A percentile compares a stretch with the other conserved stretches of the same genome.
Conservation (phyloP, 2,888 invertebrate species). For the Quadroppia sp. region DNA sequence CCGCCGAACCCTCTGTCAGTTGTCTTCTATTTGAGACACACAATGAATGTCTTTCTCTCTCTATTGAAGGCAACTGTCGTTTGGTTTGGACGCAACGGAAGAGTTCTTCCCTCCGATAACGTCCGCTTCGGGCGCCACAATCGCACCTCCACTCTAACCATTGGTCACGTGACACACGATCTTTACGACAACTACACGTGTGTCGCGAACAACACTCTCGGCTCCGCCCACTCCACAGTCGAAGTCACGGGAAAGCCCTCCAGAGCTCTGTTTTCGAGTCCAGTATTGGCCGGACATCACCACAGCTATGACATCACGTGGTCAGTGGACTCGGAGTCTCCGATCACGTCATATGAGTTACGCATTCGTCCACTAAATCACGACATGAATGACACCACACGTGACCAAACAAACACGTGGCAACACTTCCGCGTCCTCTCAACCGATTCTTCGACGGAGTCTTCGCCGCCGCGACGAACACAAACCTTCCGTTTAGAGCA, state of each 20-base stretch:
- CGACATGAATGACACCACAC: too few relatives aligned
- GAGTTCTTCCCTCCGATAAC: neutral
- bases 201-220: slow-evolving; percentile 35
- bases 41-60: neutral
- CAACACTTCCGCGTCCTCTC: too few relatives aligned
- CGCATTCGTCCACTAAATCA: too few relatives aligned
- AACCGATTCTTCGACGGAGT: too few relatives aligned
- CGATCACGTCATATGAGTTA: slow-evolving; percentile 19
- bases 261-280: slow-evolving; percentile 16
- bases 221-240: neutral
- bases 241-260: slow-evolving; percentile 38
- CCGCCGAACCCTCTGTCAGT: slow-evolving; percentile 16
- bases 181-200: slow-evolving; percentile 31
- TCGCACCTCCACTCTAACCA: neutral
- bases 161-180: neutral
- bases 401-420: too few relatives aligned
- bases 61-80: neutral
- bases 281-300: too few relatives aligned
- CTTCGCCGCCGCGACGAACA: too few relatives aligned
- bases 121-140: neutral
- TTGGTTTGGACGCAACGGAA: neutral
- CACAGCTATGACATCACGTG: too few relatives aligned
- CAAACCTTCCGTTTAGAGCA: too few relatives aligned
- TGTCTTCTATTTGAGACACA: neutral
- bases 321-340: slow-evolving; percentile 14